Base-by-base conservation (phyloP, 1,140 invertebrate species). In the Pseudomyrmex dendroicus region DNA sequence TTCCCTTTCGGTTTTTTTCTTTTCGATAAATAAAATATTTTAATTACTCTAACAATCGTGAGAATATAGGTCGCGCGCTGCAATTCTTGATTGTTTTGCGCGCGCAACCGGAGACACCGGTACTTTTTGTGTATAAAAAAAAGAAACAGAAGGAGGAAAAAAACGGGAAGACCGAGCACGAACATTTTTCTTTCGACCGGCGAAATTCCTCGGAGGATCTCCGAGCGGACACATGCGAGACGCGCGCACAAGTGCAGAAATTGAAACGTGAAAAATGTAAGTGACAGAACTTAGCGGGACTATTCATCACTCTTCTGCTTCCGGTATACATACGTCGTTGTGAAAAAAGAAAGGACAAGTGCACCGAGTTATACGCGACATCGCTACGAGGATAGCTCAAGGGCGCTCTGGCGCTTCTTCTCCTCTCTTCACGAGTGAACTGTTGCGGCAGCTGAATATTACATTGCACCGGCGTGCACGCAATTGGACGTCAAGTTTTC, bases 211-310 rank as follows among this genome's bases (percentile, higher is more conserved):
- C 12, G 59, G 22, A 20, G 25, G 20, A 61, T 48, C 20, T 35
- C 20, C 20, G 13, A 20, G 25, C 57, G 15, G 13, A 62, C 72
- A 50, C 22, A 15, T 72, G 25, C 12, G 56, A 52, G 5, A 0
- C 35, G 35, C 35, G 22, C 22, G 35, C 48, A 17, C 35, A 15
- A 17, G 52, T 35, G 52, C 52, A 44, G n/a, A 72, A 80, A 80
- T 80, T 80, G 76, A 68, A 61, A 80, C 15, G 54, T 80, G 76
- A 78, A 78, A 78, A 78, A 70, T 78, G 76, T 78, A 78, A 78
- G 44, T 68, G 76, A 78, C 76, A 76, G 64, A 35, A 54, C 20
- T 78, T 59, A 78, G 76, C 54, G 2, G 20, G 35, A 35, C 61
- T 46, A 62, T 66, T 78, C 54, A 52, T 57, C 48, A 35, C 50